Evolutionary conservation across 37 sponge, comb jelly and placozoan genomes (phyloP).

Genomic region (Sycon ciliatum): DNA sequence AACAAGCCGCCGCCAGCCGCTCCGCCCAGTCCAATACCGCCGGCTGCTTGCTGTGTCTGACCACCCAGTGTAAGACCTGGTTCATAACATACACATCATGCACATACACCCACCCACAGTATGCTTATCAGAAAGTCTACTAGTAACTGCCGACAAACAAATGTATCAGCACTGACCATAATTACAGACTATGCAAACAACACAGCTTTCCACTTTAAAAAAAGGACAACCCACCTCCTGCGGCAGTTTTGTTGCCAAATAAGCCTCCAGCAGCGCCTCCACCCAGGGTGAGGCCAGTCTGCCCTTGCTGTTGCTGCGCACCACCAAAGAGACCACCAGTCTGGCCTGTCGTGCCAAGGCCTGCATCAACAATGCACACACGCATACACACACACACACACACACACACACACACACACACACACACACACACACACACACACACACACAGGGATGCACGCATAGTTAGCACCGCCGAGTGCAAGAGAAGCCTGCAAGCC

Average conservation of each 20-base stretch:
- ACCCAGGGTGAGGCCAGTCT: neutral
- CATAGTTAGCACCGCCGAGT: too few species aligned
- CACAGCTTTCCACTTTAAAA: constrained; percentile 3
- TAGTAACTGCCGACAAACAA: too few species aligned
- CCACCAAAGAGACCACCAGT: constrained; percentile 24
- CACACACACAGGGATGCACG: too few species aligned
- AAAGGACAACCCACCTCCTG: constrained; percentile 20
- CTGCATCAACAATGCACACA: too few species aligned
- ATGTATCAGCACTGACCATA: neutral
- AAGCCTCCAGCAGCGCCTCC: neutral
- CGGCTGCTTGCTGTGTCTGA: neutral
- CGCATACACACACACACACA: too few species aligned
- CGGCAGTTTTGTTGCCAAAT: constrained; percentile 13
- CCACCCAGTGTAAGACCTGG: neutral
- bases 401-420: too few species aligned
- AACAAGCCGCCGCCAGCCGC: constrained; percentile 9
- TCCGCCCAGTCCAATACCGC: constrained; percentile 31
- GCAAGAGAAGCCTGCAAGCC: too few species aligned
- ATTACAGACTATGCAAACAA: neutral
- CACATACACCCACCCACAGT: too few species aligned
- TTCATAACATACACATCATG: constrained; percentile 17
- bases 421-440: too few species aligned
- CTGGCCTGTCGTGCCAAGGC: neutral
- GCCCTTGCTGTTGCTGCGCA: neutral
- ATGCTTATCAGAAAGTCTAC: too few species aligned